A percentile compares a stretch with the other conserved stretches of the same genome.
phyloP scores from a whole-genome alignment of 1,140 invertebrate genomes.

The Mamestra configurata region DNA sequence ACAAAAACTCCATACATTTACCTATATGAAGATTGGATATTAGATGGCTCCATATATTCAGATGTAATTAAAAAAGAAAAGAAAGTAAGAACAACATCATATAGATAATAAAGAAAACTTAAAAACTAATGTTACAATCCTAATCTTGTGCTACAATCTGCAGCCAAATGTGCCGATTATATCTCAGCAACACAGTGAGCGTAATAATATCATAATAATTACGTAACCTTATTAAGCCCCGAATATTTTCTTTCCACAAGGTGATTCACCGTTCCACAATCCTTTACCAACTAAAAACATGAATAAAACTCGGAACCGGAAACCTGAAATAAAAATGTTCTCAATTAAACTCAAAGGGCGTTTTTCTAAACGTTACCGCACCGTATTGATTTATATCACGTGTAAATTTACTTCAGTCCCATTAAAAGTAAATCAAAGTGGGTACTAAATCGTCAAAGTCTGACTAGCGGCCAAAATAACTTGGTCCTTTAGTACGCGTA shows the following conservation, averaged over 20 bases:
- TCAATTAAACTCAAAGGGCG: constrained; percentile 43
- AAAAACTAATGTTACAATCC: too few relatives aligned
- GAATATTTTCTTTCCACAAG: neutral
- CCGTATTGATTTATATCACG: constrained; percentile 67
- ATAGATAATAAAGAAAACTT: too few relatives aligned
- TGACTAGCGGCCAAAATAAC: constrained; percentile 21
- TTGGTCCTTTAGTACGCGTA: neutral
- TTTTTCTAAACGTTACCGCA: constrained; percentile 43
- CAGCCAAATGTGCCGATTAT: too few relatives aligned
- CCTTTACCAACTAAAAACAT: neutral
- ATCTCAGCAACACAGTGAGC: too few relatives aligned
- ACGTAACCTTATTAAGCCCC: too few relatives aligned
- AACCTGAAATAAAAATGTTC: constrained; percentile 20
- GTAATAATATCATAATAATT: too few relatives aligned
- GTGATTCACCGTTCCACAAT: neutral
- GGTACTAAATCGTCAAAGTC: constrained; percentile 65
- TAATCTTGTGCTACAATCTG: too few relatives aligned
- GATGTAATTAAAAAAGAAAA: too few relatives aligned
- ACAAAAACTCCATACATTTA: too few relatives aligned
- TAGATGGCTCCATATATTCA: too few relatives aligned
- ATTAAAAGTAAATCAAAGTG: constrained; percentile 65
- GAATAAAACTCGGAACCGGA: neutral
- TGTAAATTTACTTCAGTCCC: constrained; percentile 62
- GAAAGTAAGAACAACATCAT: too few relatives aligned
- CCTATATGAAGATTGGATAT: too few relatives aligned